These are phyloP conservation scores for Pheosia tremula DNA, from an alignment of 2,888 invertebrate genomes.

Conservation along the genomic window DNA sequence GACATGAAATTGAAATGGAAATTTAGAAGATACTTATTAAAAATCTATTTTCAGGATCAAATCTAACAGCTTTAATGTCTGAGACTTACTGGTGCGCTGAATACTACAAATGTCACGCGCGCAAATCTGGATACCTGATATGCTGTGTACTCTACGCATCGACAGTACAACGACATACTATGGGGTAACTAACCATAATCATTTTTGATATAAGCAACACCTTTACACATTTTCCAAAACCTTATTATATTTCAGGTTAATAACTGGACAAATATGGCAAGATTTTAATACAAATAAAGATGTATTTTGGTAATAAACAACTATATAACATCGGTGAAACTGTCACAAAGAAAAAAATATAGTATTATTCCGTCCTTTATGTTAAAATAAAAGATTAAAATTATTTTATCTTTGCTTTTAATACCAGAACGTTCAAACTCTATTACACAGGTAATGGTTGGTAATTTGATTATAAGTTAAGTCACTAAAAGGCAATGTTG, in stretches of 20 bases:
- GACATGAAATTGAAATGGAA: too few species aligned
- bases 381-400: conserved; percentile 16
- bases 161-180: conserved; percentile 89
- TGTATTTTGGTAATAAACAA: conserved; percentile 85
- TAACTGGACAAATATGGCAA: conserved; percentile 87
- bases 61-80: conserved; percentile 55
- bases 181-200: conserved; percentile 81
- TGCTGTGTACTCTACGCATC: conserved; percentile 90
- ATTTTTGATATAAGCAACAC: background rate
- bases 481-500: conserved; percentile 40
- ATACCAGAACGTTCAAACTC: conserved; percentile 54
- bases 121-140: conserved; percentile 86
- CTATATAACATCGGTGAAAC: too few species aligned
- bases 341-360: too few species aligned
- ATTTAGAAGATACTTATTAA: conserved; percentile 7
- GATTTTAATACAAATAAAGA: conserved; percentile 87
- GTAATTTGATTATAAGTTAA: conserved; percentile 37
- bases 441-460: conserved; percentile 52
- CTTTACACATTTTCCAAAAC: background rate
- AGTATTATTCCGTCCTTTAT: background rate
- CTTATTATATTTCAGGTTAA: conserved; percentile 70
- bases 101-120: conserved; percentile 93
- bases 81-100: conserved; percentile 94
- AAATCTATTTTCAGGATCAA: conserved; percentile 22
- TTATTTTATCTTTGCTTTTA: conserved; percentile 36